Evolutionary conservation across 2,888 invertebrate species (phyloP).

Genomic region (Epinotia nisella): DNA sequence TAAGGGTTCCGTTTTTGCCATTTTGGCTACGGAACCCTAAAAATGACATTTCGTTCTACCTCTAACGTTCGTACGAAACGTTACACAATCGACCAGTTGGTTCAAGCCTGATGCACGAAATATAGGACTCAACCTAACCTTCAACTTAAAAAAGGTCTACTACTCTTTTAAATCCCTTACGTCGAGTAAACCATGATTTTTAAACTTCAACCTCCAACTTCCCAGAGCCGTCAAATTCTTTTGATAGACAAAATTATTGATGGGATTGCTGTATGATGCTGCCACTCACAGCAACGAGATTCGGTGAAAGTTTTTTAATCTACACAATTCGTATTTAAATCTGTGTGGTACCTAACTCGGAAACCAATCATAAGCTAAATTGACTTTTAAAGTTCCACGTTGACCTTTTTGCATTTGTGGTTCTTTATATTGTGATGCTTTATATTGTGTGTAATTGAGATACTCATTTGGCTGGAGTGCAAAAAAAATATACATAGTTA

Average conservation of each 20-base stretch:
- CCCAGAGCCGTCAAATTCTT: slow-evolving; percentile 40
- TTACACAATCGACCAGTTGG: too few relatives aligned
- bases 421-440: slow-evolving; percentile 3
- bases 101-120: too few relatives aligned
- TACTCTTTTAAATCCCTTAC: background rate
- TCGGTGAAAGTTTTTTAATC: slow-evolving; percentile 45
- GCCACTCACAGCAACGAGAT: slow-evolving; percentile 41
- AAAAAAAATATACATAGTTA: too few relatives aligned
- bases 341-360: slow-evolving; percentile 17
- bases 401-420: slow-evolving; percentile 34
- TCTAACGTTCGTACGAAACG: too few relatives aligned
- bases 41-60: too few relatives aligned
- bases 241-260: slow-evolving; percentile 43
- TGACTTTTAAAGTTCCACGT: slow-evolving; percentile 32
- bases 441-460: slow-evolving; percentile 19
- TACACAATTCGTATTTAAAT: slow-evolving; percentile 45
- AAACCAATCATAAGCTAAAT: slow-evolving; percentile 40
- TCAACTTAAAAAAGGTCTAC: too few relatives aligned
- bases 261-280: slow-evolving; percentile 41
- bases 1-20: too few relatives aligned
- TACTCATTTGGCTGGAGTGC: too few relatives aligned
- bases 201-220: slow-evolving; percentile 26
- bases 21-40: too few relatives aligned
- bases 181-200: slow-evolving; percentile 13
- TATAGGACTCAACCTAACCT: too few relatives aligned